Conservation (phyloP, 2,888 invertebrate species). For the Acrocera orbiculus region DNA sequence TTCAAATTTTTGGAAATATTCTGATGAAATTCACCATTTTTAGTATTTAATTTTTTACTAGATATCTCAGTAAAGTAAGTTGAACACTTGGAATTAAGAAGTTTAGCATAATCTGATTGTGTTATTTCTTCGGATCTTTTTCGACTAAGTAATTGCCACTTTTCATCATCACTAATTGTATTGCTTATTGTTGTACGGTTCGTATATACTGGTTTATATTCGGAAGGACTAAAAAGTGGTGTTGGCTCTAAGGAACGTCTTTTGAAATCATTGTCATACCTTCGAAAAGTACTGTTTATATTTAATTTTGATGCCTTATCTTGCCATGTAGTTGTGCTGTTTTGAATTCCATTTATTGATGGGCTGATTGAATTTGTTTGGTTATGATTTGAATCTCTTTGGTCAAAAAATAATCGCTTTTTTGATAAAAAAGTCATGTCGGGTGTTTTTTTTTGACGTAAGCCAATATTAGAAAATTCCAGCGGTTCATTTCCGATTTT, state of each 20-base stretch:
- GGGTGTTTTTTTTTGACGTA: no score
- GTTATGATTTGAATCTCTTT: no score
- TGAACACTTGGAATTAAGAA: slow-evolving; percentile 9
- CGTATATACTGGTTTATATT: slow-evolving; percentile 29
- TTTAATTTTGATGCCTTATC: no score
- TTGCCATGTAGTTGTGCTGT: no score
- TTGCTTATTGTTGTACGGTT: slow-evolving; percentile 25
- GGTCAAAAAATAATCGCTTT: slow-evolving; percentile 24
- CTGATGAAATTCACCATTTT: background rate
- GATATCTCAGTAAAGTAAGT: slow-evolving; percentile 6
- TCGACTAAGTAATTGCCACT: slow-evolving; percentile 28
- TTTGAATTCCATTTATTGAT: no score
- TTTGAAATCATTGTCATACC: background rate
- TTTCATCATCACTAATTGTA: slow-evolving; percentile 28
- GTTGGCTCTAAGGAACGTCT: slow-evolving; percentile 17
- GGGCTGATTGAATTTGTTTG: no score
- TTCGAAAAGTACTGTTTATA: background rate
- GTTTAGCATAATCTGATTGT: slow-evolving; percentile 14
- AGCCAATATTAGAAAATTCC: no score
- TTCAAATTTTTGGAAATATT: slow-evolving; percentile 19
- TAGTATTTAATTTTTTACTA: slow-evolving; percentile 1
- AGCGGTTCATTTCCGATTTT: slow-evolving; percentile 22
- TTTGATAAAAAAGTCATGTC: no score
- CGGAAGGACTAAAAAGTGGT: slow-evolving; percentile 20
- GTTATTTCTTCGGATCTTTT: slow-evolving; percentile 20